Evolutionary conservation across 92 coral and sea anemone species (phyloP).

Genomic region (Porites lobata): DNA sequence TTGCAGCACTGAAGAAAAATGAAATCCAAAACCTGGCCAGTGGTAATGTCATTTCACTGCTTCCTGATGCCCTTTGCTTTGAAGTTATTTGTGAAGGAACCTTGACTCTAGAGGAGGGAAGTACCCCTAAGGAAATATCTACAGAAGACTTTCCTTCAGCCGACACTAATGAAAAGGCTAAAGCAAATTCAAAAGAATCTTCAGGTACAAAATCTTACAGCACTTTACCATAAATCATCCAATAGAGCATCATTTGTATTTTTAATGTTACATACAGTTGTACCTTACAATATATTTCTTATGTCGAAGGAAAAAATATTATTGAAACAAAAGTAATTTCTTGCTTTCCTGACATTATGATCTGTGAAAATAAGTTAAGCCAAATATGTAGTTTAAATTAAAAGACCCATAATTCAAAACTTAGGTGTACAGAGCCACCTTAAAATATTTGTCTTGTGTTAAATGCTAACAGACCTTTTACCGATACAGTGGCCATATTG

Average conservation of each 20-base stretch:
- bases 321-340: too few species aligned
- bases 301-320: too few species aligned
- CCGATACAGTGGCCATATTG: too few species aligned
- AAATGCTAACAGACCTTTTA: too few species aligned
- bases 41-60: constrained; percentile 90
- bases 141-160: neutral
- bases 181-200: neutral
- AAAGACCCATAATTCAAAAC: too few species aligned
- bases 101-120: constrained; percentile 30
- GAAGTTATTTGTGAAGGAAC: constrained; percentile 57
- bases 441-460: too few species aligned
- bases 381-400: too few species aligned
- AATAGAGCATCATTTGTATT: neutral
- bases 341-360: too few species aligned
- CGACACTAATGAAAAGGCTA: neutral
- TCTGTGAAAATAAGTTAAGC: too few species aligned
- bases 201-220: neutral
- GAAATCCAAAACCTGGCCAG: constrained; percentile 68
- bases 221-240: neutral
- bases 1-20: constrained; percentile 78
- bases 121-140: neutral
- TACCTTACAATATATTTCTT: too few species aligned
- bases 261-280: too few species aligned
- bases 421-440: too few species aligned
- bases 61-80: constrained; percentile 86